Evolutionary conservation across 2,113 vertebrate species (phyloP).

Genomic region (Ornithorhynchus anatinus): DNA sequence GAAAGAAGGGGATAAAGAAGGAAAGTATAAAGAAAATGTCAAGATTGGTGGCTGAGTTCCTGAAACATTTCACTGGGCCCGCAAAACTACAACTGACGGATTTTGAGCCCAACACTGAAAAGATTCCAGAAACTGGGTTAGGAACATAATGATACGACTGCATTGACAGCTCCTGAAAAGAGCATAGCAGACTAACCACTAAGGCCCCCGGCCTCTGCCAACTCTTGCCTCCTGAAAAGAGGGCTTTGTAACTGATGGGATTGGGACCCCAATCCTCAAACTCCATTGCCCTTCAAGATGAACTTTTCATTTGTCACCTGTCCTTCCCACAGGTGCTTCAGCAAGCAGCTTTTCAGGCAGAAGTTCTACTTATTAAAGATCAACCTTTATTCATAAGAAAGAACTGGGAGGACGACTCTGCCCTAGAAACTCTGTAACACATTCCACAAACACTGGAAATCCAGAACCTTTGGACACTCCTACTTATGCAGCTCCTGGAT

Average conservation of each 20-base stretch:
- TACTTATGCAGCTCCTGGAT: no score
- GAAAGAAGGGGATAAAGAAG: background rate
- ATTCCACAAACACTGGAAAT: no score
- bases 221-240: background rate
- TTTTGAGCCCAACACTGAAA: background rate
- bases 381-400: no score
- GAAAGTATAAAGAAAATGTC: constrained; percentile 20
- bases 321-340: background rate
- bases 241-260: background rate
- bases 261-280: background rate
- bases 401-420: no score
- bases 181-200: background rate
- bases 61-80: background rate
- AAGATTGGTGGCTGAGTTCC: background rate
- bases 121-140: background rate
- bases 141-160: constrained; percentile 1
- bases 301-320: background rate
- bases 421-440: no score
- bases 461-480: no score
- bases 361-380: no score
- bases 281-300: background rate
- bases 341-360: constrained; percentile 8
- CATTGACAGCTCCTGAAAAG: background rate
- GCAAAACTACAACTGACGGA: background rate
- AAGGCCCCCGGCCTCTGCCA: constrained; percentile 6